Evolutionary conservation across 2,113 vertebrate species (phyloP).

Genomic region (Melanostigma gelatinosum): DNA sequence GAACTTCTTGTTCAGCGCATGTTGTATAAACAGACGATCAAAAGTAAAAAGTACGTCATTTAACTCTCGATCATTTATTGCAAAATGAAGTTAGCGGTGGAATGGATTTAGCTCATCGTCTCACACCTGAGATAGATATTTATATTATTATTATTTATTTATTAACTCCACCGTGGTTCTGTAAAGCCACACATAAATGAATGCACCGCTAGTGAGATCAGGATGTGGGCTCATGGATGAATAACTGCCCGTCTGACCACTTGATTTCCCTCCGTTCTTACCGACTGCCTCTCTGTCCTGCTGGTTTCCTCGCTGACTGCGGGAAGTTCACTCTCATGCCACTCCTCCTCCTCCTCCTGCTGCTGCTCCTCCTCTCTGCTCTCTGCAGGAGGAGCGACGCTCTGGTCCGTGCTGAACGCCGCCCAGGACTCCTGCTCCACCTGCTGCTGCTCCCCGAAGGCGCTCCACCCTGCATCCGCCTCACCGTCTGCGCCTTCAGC

Average conservation of each 20-base stretch:
- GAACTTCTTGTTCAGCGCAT: not conserved
- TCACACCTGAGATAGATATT: not conserved
- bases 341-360: conserved; percentile 81
- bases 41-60: not conserved
- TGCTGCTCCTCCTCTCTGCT: conserved; percentile 81
- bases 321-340: conserved; percentile 71
- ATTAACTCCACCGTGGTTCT: no score
- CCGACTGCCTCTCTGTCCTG: conserved; percentile 68
- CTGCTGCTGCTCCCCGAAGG: conserved; percentile 84
- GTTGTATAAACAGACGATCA: not conserved
- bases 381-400: conserved; percentile 54
- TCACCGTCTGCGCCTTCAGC: conserved; percentile 54
- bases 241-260: not conserved
- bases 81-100: not conserved
- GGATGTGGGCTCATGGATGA: not conserved
- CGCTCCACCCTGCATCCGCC: conserved; percentile 86
- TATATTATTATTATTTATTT: no score
- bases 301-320: conserved; percentile 61
- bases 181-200: no score
- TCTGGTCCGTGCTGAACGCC: conserved; percentile 86
- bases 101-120: not conserved
- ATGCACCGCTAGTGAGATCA: no score
- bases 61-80: no score
- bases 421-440: conserved; percentile 88
- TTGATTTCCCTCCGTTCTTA: conserved; percentile 47